Evolutionary conservation across 2,113 vertebrate genomes (phyloP), one percentile per base, ranked within the genome.

Genomic region (Scopus umbretta): DNA sequence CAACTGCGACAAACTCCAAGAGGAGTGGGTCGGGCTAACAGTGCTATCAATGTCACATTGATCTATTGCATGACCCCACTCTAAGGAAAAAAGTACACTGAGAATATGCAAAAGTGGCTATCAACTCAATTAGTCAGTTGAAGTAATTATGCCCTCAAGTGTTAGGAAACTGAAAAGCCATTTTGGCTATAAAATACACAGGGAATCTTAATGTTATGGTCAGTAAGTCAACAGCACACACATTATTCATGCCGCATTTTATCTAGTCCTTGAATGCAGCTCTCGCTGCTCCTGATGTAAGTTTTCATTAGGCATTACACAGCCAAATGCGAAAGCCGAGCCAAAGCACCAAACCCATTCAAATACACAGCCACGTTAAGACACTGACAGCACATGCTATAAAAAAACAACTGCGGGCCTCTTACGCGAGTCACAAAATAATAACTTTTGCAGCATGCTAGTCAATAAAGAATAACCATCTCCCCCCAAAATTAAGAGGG

Each of bases 391-490:
- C 50, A 68, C 17, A 9, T 12, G 25, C 49, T 52, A 32, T 15
- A 86, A 92, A 90, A 90, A 75, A 17, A 82, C 13, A 67, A 53
- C 52, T 26, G 38, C 8, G 22, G 49, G 75, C 86, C 65, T 85
- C 63, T 94, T 92, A 55, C 1, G 1, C 7, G 15, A 94, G 79
- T 52, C 94, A 97, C 58, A 97, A 87, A 95, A 71, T 32, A 96
- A 38, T 89, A 96, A 90, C 94, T 96, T 98, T 68, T 95, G 86
- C 93, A 92, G 78, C 63, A 79, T 63, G 67, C 43, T 62, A 95
- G 72, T 81, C 67, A 81, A 75, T 61, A 80, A 96, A 92, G 43
- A 93, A 66, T 30, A 92, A 86, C 36, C 40, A 79, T 20, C 55
- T 25, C 61, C 56, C 26, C 17, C 8, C 73, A 97, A 93, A 96